Conservation (phyloP, 2,888 invertebrate genomes). For the Sphinx pinastri region DNA sequence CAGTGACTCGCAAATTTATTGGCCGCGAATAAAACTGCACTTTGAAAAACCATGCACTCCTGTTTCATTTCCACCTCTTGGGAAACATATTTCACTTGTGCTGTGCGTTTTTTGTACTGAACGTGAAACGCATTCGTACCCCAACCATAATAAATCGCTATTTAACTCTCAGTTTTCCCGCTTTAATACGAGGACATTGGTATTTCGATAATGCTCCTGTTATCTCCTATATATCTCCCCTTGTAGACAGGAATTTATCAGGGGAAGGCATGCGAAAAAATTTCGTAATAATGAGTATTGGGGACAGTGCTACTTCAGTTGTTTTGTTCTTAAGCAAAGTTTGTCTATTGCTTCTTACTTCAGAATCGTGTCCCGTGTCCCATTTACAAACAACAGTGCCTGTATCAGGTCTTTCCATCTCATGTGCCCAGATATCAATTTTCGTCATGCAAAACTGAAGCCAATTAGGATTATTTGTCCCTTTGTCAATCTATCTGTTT, state of each 20-base stretch:
- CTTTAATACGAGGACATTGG: constrained; percentile 78
- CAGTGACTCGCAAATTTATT: constrained; percentile 2
- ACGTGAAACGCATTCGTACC: constrained; percentile 34
- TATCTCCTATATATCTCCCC: constrained; percentile 76
- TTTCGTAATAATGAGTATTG: constrained; percentile 77
- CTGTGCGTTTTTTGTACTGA: constrained; percentile 4
- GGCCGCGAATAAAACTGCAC: not conserved
- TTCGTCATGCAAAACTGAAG: no score
- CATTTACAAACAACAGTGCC: not conserved
- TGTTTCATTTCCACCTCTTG: constrained; percentile 21
- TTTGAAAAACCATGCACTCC: not conserved
- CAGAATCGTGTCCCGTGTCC: not conserved
- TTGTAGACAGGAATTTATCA: constrained; percentile 66
- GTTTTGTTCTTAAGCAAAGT: constrained; percentile 46
- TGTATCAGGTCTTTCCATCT: no score
- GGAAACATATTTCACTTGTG: constrained; percentile 25
- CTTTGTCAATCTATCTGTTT: no score
- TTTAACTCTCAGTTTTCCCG: constrained; percentile 77
- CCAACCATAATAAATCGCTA: constrained; percentile 72
- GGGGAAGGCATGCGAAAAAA: constrained; percentile 77
- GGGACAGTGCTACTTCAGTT: constrained; percentile 60
- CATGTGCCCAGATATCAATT: no score
- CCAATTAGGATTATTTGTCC: no score
- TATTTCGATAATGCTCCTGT: constrained; percentile 80
- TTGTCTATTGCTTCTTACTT: constrained; percentile 26